Base-by-base conservation (phyloP, 2,888 invertebrate genomes). In the Emesis russula region DNA sequence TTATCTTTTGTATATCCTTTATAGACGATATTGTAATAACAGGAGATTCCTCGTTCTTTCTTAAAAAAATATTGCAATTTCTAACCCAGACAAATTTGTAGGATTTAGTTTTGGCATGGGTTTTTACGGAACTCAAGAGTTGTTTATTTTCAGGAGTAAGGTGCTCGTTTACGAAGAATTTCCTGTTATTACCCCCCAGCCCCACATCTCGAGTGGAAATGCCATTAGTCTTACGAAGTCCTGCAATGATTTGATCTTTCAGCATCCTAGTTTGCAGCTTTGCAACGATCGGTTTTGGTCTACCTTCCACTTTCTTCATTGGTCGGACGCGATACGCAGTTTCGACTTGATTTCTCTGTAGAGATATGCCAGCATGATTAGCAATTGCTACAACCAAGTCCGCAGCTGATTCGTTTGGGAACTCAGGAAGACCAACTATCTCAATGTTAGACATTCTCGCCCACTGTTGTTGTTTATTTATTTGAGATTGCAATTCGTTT, bases 51-150 rank as follows among this genome's bases (percentile, higher is more conserved):
- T 63, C 63, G 18, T 63, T 18, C 9, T 63, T 63, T 6, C 63
- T 63, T 25, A 63, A 63, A 63, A 63, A 63, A 63, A 63, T 63
- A 63, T 25, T 18, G 63, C 25, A 63, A 25, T 63, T 63, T 31
- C 25, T 63, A 18, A 63, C 63, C 18, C 63, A 63, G 7, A 63
- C 25, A 63, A 63, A 63, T 31, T 63, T 63, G 25, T 25, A 63
- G 1, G 25, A 63, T 63, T 63, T 31, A 63, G 63, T 25, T 25
- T 31, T 63, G 25, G 58, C 58, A n/a, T 5, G 7, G 18, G 7
- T 18, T 58, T 58, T 58, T 6, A 9, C 18, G 5, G 18, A 7
- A 25, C 11, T 63, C 63, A 63, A 63, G 0, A 63, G 25, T 18
- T 18, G 25, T n/a, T 63, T 63, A 6, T 63, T 63, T 9, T 63